Base-by-base conservation (phyloP, 2,797 vertebrate genomes). In the Myotis planiceps region DNA sequence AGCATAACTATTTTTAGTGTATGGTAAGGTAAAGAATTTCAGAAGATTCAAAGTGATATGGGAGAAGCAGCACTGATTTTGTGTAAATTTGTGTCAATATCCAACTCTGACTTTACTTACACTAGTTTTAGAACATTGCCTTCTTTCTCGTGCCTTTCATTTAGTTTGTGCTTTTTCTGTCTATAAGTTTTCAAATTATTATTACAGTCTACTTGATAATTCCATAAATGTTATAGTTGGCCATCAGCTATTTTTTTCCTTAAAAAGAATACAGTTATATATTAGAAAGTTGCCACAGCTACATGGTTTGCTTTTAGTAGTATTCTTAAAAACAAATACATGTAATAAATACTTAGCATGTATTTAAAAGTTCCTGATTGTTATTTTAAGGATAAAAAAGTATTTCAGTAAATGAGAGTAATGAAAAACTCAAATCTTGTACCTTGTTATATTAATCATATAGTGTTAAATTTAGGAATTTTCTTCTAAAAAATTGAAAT, bases 221-320 rank as follows among this genome's bases (percentile, higher is more conserved):
- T 98, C 92, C 96, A 37, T 97, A 96, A 87, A 97, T 98, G 79
- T 96, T 97, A 94, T 97, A 96, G 89, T 95, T 97, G 88, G 96
- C 66, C 71, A 82, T 98, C 92, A 94, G 78, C 83, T 97, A 89
- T 83, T 79, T 97, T 97, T 97, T 97, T 91, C 93, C 95, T 97
- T 98, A 66, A 72, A 96, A 97, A 94, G 75, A 96, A 92, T 95
- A 75, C 66, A 29, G 89, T 95, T 68, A 76, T 95, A 92, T 96
- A 92, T 86, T 94, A 97, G 88, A 97, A 97, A 97, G 96, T 98
- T 96, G 60, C 15, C 32, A 3, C 55, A 95, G 96, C 60, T 81
- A 66, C 55, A 85, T 55, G 63, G 39, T 91, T 95, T 97, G 83
- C 86, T 97, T 97, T 91, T 53, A 68, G n/a, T 87, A 15, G 83